phyloP scores from a whole-genome alignment of 2,113 vertebrate species.

The Lepus americanus region DNA sequence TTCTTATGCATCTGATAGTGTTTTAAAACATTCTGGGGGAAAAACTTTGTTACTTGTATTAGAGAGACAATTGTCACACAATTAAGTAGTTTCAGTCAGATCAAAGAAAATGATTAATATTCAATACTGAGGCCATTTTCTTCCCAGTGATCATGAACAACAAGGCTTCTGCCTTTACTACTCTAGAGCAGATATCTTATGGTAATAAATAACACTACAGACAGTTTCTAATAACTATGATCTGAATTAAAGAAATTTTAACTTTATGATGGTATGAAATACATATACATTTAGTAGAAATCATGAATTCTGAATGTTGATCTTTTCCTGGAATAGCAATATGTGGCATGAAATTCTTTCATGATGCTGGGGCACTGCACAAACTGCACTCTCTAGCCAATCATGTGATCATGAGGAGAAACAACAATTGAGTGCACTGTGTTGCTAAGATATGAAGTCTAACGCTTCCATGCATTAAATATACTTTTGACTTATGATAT shows the following conservation, averaged over 20 bases:
- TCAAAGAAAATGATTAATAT: conserved; percentile 14
- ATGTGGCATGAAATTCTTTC: accelerated
- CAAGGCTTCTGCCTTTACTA: neutral
- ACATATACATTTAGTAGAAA: neutral
- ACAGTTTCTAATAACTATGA: neutral
- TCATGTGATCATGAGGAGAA: too few species aligned
- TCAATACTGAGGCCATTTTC: neutral
- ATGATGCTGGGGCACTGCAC: neutral
- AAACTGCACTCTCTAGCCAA: neutral
- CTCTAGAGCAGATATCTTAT: neutral
- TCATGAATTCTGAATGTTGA: neutral
- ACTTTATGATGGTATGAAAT: neutral
- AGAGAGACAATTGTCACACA: neutral
- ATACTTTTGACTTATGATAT: neutral
- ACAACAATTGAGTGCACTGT: too few species aligned
- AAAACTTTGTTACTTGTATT: neutral
- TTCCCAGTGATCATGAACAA: neutral
- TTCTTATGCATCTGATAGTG: neutral
- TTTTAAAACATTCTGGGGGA: neutral
- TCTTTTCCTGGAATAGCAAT: neutral
- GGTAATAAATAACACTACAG: neutral
- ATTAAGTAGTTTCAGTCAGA: neutral
- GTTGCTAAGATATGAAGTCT: neutral
- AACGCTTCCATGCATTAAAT: neutral
- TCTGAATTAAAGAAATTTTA: neutral